A percentile compares a stretch with the other conserved stretches of the same genome.
Conservation (phyloP, 35 echinoderm and acorn worm genomes). For the Anneissia japonica region DNA sequence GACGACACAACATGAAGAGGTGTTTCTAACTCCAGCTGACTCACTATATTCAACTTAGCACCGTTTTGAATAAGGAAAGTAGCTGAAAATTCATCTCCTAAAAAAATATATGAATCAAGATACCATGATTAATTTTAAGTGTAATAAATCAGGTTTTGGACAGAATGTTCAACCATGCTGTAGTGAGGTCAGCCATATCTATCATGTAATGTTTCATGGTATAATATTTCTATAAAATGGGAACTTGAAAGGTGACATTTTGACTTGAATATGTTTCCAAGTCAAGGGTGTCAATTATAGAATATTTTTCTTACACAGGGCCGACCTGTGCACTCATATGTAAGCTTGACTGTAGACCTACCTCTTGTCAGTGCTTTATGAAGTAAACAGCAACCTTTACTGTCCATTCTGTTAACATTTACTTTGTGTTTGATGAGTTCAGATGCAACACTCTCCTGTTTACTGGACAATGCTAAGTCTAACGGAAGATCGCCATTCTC, state of each 20-base stretch:
- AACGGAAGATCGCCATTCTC: slow-evolving; percentile 82
- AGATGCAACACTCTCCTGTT: slow-evolving; percentile 82
- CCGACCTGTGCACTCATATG: too few relatives aligned
- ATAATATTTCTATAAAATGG: too few relatives aligned
- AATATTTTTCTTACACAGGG: too few relatives aligned
- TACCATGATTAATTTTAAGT: too few relatives aligned
- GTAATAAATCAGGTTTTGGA: too few relatives aligned
- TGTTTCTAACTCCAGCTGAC: slow-evolving; percentile 53
- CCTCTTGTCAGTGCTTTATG: slow-evolving; percentile 96
- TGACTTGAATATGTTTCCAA: too few relatives aligned
- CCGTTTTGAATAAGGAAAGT: slow-evolving; percentile 78
- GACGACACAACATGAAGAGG: slow-evolving; percentile 71
- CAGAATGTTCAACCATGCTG: too few relatives aligned
- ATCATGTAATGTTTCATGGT: too few relatives aligned
- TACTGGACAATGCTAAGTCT: slow-evolving; percentile 69
- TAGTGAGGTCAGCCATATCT: too few relatives aligned
- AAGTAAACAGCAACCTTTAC: slow-evolving; percentile 65
- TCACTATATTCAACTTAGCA: slow-evolving; percentile 77
- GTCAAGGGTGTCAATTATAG: too few relatives aligned
- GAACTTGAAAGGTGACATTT: too few relatives aligned
- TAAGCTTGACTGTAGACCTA: slow-evolving; percentile 10
- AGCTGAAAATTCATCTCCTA: slow-evolving; percentile 95
- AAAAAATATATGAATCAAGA: not conserved
- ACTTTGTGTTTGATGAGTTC: slow-evolving; percentile 94
- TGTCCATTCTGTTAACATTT: slow-evolving; percentile 77